A percentile compares a stretch with the other conserved stretches of the same genome.
These are phyloP conservation scores for Andrena haemorrhoa DNA, from an alignment of 2,888 invertebrate species.

Conservation along the genomic window DNA sequence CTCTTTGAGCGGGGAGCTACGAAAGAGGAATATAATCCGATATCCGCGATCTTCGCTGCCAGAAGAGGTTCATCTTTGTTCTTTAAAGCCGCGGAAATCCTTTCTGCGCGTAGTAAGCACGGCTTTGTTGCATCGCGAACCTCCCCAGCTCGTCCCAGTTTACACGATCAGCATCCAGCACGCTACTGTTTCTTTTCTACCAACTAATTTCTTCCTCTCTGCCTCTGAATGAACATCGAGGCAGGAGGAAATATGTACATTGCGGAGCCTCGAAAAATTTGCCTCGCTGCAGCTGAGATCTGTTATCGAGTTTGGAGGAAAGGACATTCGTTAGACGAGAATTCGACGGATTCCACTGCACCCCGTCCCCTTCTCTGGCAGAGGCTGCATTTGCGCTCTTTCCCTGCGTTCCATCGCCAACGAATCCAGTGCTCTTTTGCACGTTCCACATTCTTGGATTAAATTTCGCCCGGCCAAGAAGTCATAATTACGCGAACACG, in stretches of 20 bases:
- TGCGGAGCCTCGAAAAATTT: constrained; percentile 1
- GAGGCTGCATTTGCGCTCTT: not conserved
- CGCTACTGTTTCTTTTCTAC: not conserved
- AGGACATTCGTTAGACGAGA: not conserved
- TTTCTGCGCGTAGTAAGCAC: constrained; percentile 26
- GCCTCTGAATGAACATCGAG: not conserved
- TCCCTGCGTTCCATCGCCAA: not conserved
- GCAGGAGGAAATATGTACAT: not conserved
- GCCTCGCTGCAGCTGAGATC: not conserved
- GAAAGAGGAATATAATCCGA: constrained; percentile 26
- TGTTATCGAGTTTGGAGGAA: not conserved
- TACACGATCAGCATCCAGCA: constrained; percentile 13
- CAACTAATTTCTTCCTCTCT: constrained; percentile 7
- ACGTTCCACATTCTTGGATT: constrained; percentile 21
- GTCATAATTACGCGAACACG: constrained; percentile 20
- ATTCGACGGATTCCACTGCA: constrained; percentile 7
- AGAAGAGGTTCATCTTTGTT: constrained; percentile 43
- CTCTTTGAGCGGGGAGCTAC: not conserved
- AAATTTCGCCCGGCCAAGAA: constrained; percentile 38
- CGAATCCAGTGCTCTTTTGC: not conserved
- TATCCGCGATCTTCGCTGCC: not conserved
- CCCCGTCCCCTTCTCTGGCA: not conserved
- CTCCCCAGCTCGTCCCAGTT: not conserved
- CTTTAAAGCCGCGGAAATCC: constrained; percentile 25
- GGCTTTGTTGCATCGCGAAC: constrained; percentile 20